These are phyloP conservation scores for Heliocidaris erythrogramma DNA, from an alignment of 35 echinoderm and acorn worm genomes.

Conservation along the genomic window DNA sequence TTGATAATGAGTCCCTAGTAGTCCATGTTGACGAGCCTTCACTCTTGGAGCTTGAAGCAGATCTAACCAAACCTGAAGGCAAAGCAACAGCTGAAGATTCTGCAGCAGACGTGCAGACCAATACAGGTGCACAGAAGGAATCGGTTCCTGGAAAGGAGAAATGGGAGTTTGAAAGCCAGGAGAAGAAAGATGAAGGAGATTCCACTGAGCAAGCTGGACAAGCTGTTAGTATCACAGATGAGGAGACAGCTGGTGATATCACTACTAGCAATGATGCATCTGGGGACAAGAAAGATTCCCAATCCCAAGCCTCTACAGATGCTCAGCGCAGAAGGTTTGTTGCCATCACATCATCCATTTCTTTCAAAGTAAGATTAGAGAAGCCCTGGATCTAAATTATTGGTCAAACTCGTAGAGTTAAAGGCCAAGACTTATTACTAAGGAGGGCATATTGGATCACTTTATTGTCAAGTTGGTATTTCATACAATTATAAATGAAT, in stretches of 20 bases:
- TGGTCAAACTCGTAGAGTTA: background rate
- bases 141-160: slow-evolving; percentile 41
- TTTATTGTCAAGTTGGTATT: background rate
- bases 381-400: slow-evolving; percentile 16
- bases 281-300: slow-evolving; percentile 53
- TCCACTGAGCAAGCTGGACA: slow-evolving; percentile 3
- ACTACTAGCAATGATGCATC: slow-evolving; percentile 24
- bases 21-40: slow-evolving; percentile 89
- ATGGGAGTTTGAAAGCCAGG: slow-evolving; percentile 53
- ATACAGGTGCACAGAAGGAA: slow-evolving; percentile 53
- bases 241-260: slow-evolving; percentile 25
- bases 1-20: slow-evolving; percentile 80
- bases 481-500: background rate
- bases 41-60: slow-evolving; percentile 86
- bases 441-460: background rate
- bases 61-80: slow-evolving; percentile 62
- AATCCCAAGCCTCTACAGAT: background rate
- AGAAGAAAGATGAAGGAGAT: slow-evolving; percentile 44
- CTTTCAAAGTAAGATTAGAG: slow-evolving; percentile 2
- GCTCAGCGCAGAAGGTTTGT: slow-evolving; percentile 61
- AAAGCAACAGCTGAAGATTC: slow-evolving; percentile 33
- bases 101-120: background rate
- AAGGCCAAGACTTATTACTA: background rate
- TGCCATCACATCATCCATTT: slow-evolving; percentile 45
- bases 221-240: slow-evolving; percentile 51